A percentile compares a stretch with the other conserved stretches of the same genome.
phyloP scores from a whole-genome alignment of 2,888 invertebrate species.

The Cosmia trapezina region DNA sequence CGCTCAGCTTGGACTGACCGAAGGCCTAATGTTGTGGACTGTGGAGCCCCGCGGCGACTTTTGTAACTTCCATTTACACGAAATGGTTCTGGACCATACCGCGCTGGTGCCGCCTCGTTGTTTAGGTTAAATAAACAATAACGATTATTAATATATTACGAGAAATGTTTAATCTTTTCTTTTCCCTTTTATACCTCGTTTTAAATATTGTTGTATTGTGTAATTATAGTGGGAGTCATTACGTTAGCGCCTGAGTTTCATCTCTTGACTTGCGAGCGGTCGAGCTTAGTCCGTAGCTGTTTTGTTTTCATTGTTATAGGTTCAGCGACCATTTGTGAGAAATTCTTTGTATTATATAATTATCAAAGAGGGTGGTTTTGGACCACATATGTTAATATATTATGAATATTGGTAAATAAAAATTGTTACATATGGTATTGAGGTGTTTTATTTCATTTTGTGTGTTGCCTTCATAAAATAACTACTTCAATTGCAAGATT shows the following conservation, averaged over 20 bases:
- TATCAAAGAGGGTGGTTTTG: conserved; percentile 88
- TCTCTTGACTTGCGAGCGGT: conserved; percentile 74
- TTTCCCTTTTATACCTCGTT: conserved; percentile 85
- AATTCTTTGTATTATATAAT: conserved; percentile 90
- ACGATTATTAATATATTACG: conserved; percentile 83
- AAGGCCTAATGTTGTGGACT: conserved; percentile 70
- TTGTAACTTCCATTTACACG: conserved; percentile 59
- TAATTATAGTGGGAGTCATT: conserved; percentile 76
- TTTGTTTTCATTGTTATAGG: conserved; percentile 89
- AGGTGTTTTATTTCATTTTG: conserved; percentile 72
- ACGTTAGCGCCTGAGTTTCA: conserved; percentile 77
- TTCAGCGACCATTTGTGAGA: conserved; percentile 86
- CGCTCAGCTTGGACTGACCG: conserved; percentile 68
- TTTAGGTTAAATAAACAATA: conserved; percentile 75
- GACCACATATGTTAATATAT: conserved; percentile 91
- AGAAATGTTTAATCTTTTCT: conserved; percentile 81
- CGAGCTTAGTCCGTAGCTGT: conserved; percentile 78
- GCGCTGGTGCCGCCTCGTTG: conserved; percentile 73
- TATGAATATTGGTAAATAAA: conserved; percentile 90
- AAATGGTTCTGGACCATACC: conserved; percentile 37
- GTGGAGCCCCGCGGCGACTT: conserved; percentile 36
- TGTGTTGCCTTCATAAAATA: conserved; percentile 1
- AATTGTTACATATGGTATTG: conserved; percentile 88
- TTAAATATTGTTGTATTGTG: conserved; percentile 79
- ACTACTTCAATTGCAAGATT: not conserved